Conservation (phyloP, 2,113 vertebrate species). For the Neolamprologus cancellatus region DNA sequence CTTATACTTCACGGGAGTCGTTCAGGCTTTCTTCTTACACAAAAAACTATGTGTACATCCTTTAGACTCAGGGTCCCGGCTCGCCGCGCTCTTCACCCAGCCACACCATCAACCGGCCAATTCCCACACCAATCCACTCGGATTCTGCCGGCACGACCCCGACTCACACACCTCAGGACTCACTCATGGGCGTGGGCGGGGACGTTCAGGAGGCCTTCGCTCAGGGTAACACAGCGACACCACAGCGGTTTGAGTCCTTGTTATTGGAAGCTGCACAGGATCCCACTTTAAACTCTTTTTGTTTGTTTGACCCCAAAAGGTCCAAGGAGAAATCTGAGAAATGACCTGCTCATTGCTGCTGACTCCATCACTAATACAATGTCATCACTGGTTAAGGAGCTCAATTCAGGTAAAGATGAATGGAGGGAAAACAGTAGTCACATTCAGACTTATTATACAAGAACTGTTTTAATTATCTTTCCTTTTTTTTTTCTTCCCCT, state of each 20-base stretch:
- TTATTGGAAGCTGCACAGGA: not conserved
- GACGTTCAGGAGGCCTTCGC: constrained; percentile 97
- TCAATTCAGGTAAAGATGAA: constrained; percentile 87
- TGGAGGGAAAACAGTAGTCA: not conserved
- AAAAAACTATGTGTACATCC: constrained; percentile 18
- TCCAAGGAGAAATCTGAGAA: constrained; percentile 92
- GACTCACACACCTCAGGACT: constrained; percentile 92
- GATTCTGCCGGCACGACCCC: constrained; percentile 88
- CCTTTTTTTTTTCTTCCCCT: not conserved
- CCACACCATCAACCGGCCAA: constrained; percentile 88
- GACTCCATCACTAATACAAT: constrained; percentile 99
- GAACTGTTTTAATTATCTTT: not conserved
- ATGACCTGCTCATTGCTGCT: constrained; percentile 92
- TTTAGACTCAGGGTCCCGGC: constrained; percentile 91
- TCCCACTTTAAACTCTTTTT: not conserved
- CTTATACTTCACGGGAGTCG: not conserved
- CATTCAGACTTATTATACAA: not conserved
- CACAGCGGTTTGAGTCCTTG: not conserved
- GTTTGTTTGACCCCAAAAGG: constrained; percentile 66
- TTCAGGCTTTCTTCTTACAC: not conserved
- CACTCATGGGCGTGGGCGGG: constrained; percentile 93
- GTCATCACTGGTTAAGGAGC: constrained; percentile 95
- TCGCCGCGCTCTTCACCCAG: constrained; percentile 94
- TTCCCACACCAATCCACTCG: constrained; percentile 90
- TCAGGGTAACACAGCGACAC: constrained; percentile 75